A percentile compares a stretch with the other conserved stretches of the same genome.
Evolutionary conservation across 1,140 invertebrate genomes (phyloP).

Genomic region (Daktulosphaira vitifoliae): DNA sequence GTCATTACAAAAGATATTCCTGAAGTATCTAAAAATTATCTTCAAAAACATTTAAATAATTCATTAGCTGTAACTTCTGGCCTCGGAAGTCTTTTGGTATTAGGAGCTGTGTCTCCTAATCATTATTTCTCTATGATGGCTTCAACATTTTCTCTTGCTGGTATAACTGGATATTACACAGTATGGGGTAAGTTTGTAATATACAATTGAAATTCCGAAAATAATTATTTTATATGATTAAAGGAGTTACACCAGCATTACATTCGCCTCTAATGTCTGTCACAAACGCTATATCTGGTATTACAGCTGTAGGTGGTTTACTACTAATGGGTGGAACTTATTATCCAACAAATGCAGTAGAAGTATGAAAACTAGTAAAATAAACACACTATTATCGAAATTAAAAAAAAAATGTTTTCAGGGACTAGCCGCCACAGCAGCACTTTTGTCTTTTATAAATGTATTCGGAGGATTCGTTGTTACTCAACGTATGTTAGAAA

Average conservation of each 20-base stretch:
- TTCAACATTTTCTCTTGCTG: conserved; percentile 71
- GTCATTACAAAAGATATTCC: conserved; percentile 41
- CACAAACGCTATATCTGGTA: conserved; percentile 85
- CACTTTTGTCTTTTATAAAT: conserved; percentile 83
- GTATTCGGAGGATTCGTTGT: conserved; percentile 86
- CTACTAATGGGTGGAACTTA: conserved; percentile 72
- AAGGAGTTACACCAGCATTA: conserved; percentile 68
- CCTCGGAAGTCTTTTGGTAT: conserved; percentile 55
- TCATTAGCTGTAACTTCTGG: conserved; percentile 45
- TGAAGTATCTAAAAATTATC: conserved; percentile 35
- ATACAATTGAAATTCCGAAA: too few relatives aligned
- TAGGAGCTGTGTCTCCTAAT: conserved; percentile 71
- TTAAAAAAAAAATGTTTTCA: conserved; percentile 41
- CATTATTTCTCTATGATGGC: conserved; percentile 77
- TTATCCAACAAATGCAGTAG: conserved; percentile 57
- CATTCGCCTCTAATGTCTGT: conserved; percentile 90
- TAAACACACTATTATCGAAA: too few relatives aligned
- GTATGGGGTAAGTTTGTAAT: conserved; percentile 61
- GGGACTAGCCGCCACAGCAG: conserved; percentile 65
- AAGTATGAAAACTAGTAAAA: conserved; percentile 42
- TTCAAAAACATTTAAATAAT: conserved; percentile 16
- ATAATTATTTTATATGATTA: too few relatives aligned
- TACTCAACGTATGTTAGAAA: conserved; percentile 84
- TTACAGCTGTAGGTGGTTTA: conserved; percentile 80
- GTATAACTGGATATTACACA: conserved; percentile 81